phyloP scores from a whole-genome alignment of 1,140 invertebrate species.

The Drosophila bifasciata region DNA sequence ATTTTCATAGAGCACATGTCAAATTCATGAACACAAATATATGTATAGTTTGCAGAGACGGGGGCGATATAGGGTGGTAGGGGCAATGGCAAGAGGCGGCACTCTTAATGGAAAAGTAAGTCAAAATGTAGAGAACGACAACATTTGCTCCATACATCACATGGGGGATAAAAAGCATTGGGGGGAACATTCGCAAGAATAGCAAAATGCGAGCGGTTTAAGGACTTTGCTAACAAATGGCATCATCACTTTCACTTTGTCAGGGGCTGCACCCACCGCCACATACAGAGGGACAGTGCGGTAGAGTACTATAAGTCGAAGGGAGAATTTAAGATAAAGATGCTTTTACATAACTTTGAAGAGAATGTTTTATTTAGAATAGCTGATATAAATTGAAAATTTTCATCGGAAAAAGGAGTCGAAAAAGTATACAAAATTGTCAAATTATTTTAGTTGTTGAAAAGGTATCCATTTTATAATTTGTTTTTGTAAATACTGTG shows the following conservation, averaged over 20 bases:
- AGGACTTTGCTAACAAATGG: slow-evolving; percentile 64
- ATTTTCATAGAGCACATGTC: slow-evolving; percentile 42
- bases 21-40: slow-evolving; percentile 56
- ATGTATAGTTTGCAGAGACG: slow-evolving; percentile 21
- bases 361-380: too few relatives aligned
- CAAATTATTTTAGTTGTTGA: too few relatives aligned
- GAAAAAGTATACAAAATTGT: too few relatives aligned
- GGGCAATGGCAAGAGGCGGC: neutral
- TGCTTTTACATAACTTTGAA: too few relatives aligned
- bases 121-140: slow-evolving; percentile 57
- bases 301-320: slow-evolving; percentile 23
- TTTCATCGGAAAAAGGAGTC: too few relatives aligned
- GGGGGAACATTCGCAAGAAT: slow-evolving; percentile 5
- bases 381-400: too few relatives aligned
- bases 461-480: too few relatives aligned
- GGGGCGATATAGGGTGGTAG: neutral
- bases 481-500: too few relatives aligned
- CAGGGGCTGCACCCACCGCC: slow-evolving; percentile 19
- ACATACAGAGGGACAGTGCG: slow-evolving; percentile 25
- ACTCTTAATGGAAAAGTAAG: slow-evolving; percentile 51
- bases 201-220: slow-evolving; percentile 43
- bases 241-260: slow-evolving; percentile 66
- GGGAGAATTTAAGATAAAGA: neutral
- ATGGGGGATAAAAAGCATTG: slow-evolving; percentile 13
- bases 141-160: slow-evolving; percentile 50